Evolutionary conservation across 2,888 invertebrate species (phyloP).

Genomic region (Drosophila histrio): DNA sequence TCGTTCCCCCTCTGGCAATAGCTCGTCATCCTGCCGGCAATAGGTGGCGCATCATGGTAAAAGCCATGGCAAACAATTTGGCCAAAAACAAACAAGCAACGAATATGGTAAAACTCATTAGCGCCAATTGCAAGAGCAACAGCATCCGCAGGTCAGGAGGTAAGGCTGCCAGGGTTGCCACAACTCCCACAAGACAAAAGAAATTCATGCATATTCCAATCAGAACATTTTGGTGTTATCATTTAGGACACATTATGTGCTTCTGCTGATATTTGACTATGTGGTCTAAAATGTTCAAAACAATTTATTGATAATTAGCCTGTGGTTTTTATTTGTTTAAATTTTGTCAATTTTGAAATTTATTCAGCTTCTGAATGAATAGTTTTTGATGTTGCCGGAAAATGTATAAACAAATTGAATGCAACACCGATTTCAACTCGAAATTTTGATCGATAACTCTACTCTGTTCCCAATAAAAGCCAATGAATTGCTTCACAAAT

Average conservation of each 20-base stretch:
- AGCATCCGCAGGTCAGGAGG: neutral
- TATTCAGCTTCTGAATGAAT: neutral
- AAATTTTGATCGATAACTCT: neutral
- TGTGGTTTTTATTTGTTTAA: neutral
- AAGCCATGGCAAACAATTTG: conserved; percentile 39
- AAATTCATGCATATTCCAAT: conserved; percentile 24
- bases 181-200: conserved; percentile 8
- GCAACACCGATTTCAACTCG: conserved; percentile 9
- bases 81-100: conserved; percentile 61
- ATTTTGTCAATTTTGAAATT: neutral
- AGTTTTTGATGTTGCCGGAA: neutral
- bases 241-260: neutral
- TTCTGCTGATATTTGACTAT: conserved; percentile 1
- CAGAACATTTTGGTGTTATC: neutral
- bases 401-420: conserved; percentile 36
- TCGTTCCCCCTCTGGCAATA: neutral
- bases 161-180: conserved; percentile 18
- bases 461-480: neutral
- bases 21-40: neutral
- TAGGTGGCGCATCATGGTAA: conserved; percentile 17
- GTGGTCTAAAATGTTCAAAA: conserved; percentile 17
- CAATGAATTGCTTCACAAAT: neutral
- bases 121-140: conserved; percentile 62
- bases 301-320: conserved; percentile 54
- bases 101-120: conserved; percentile 79